Percentiles rank a stretch among this genome's conserved stretches.
Conservation (phyloP, 2,888 invertebrate species). For the Dynastes grantii region DNA sequence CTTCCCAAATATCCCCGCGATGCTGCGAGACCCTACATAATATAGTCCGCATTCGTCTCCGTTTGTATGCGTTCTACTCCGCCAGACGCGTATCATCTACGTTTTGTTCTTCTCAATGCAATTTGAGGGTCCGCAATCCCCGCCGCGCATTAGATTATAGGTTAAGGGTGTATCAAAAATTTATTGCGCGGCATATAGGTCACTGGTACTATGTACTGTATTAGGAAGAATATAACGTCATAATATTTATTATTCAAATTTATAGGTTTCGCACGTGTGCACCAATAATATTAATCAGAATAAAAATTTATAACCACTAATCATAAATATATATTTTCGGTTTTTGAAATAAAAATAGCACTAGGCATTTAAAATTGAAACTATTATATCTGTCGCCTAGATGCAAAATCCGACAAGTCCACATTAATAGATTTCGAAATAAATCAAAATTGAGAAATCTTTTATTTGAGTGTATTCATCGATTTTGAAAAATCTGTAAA, state of each 20-base stretch:
- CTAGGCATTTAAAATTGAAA: too few relatives aligned
- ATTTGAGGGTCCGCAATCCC: constrained; percentile 45
- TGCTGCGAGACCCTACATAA: constrained; percentile 36
- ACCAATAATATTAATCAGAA: too few relatives aligned
- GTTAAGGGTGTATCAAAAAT: constrained; percentile 51
- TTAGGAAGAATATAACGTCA: constrained; percentile 21
- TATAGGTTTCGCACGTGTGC: neutral
- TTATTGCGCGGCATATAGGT: constrained; percentile 51
- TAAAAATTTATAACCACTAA: too few relatives aligned
- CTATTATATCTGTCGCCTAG: too few relatives aligned
- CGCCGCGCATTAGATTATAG: constrained; percentile 45
- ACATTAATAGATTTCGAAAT: too few relatives aligned
- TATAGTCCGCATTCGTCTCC: constrained; percentile 50
- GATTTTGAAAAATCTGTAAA: too few relatives aligned
- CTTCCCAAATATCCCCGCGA: constrained; percentile 52
- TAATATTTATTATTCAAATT: constrained; percentile 7
- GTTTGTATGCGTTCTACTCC: constrained; percentile 19
- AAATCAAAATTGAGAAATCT: too few relatives aligned
- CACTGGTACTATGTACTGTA: constrained; percentile 48
- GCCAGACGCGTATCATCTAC: constrained; percentile 50
- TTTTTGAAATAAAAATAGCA: too few relatives aligned
- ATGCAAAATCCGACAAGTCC: too few relatives aligned
- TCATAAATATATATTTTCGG: too few relatives aligned
- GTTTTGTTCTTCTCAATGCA: constrained; percentile 46
- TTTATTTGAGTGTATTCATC: too few relatives aligned